These are phyloP conservation scores for Cacatua alba DNA, from an alignment of 2,113 vertebrate genomes.

Conservation along the genomic window DNA sequence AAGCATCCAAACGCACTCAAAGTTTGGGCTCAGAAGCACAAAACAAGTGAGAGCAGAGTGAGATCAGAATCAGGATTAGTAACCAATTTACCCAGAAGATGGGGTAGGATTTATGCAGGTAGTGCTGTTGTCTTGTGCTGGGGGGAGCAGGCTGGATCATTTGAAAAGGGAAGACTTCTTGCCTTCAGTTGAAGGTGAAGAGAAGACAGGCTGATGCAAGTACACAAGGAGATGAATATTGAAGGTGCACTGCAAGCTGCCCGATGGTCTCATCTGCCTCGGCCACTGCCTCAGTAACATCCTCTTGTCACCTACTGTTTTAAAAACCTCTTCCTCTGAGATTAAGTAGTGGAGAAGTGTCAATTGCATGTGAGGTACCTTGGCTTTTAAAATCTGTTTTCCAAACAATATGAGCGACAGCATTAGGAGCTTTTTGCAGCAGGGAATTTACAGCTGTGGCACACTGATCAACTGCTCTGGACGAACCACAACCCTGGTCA, in stretches of 20 bases:
- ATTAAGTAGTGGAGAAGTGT: background rate
- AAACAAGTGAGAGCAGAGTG: background rate
- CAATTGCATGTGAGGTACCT: background rate
- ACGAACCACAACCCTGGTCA: accelerated
- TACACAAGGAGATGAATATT: background rate
- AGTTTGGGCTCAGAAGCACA: background rate
- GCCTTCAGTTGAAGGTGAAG: background rate
- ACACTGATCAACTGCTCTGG: background rate
- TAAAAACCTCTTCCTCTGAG: background rate
- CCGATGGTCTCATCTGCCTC: accelerated
- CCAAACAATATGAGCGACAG: background rate
- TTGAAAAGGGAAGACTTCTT: background rate
- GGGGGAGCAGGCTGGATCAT: background rate
- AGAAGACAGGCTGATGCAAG: background rate
- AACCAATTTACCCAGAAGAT: background rate
- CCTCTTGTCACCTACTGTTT: background rate
- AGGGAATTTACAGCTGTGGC: background rate
- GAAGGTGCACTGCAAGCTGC: background rate
- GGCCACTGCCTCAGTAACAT: background rate
- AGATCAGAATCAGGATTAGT: background rate
- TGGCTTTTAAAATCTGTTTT: background rate
- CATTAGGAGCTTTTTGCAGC: background rate
- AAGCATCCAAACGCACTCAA: background rate
- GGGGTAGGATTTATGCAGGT: background rate
- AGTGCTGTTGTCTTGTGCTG: background rate